These are phyloP conservation scores for Drosophila limbata DNA, from an alignment of 2,888 invertebrate species.

Conservation along the genomic window DNA sequence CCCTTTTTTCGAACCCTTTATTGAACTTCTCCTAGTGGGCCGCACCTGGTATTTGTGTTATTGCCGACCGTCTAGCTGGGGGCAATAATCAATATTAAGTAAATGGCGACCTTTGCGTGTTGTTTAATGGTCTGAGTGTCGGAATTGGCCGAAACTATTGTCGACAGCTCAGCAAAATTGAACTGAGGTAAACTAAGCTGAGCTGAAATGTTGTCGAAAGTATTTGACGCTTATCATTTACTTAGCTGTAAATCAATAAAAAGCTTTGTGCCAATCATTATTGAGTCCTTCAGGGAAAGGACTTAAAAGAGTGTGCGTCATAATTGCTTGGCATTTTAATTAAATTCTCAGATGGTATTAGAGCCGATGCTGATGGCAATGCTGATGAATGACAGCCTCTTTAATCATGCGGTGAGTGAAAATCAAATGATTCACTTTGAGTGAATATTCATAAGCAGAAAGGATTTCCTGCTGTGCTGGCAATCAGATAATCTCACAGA, in stretches of 20 bases:
- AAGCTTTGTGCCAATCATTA: slow-evolving; percentile 52
- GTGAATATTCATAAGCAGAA: slow-evolving; percentile 75
- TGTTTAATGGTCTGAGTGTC: slow-evolving; percentile 55
- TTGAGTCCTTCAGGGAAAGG: slow-evolving; percentile 6
- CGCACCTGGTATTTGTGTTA: slow-evolving; percentile 34
- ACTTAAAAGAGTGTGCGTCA: slow-evolving; percentile 36
- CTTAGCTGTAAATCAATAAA: slow-evolving; percentile 65
- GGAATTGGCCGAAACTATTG: slow-evolving; percentile 36
- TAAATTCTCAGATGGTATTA: slow-evolving; percentile 40
- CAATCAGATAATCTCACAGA: slow-evolving; percentile 63
- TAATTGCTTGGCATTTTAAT: slow-evolving; percentile 55
- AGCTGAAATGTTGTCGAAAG: slow-evolving; percentile 34
- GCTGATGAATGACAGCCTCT: slow-evolving; percentile 32
- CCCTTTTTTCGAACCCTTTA: slow-evolving; percentile 14
- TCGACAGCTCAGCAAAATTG: slow-evolving; percentile 34
- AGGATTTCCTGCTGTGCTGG: slow-evolving; percentile 54
- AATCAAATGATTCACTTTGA: slow-evolving; percentile 58
- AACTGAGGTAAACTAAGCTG: slow-evolving; percentile 16
- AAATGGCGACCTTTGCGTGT: slow-evolving; percentile 71
- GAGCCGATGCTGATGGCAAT: background rate
- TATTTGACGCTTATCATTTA: slow-evolving; percentile 42
- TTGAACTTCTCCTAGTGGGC: background rate
- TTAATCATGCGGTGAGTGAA: slow-evolving; percentile 64
- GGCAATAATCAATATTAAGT: slow-evolving; percentile 69
- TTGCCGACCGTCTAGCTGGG: slow-evolving; percentile 57